Evolutionary conservation across 2,888 invertebrate species (phyloP).

Genomic region (Caenorhabditis uteleia): DNA sequence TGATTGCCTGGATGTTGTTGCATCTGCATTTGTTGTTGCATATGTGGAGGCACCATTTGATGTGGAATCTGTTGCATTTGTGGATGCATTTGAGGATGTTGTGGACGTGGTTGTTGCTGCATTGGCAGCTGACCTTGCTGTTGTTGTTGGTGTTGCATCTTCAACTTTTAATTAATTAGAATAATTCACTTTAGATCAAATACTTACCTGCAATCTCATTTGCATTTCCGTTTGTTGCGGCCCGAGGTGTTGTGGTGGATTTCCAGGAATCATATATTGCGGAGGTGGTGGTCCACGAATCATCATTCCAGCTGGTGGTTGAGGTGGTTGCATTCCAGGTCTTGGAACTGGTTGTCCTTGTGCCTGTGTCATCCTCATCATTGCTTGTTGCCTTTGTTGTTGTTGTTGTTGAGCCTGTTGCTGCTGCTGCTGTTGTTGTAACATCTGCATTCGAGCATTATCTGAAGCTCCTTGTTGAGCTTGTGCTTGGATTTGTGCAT

Average conservation of each 20-base stretch:
- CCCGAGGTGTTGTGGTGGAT: slow-evolving; percentile 4
- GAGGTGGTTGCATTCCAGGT: slow-evolving; percentile 3
- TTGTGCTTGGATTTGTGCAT: no score
- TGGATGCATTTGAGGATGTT: not conserved
- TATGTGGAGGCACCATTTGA: not conserved
- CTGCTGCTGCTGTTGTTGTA: slow-evolving; percentile 1
- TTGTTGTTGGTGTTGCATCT: not conserved
- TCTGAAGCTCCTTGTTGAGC: slow-evolving; percentile 5
- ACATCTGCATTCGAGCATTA: not conserved
- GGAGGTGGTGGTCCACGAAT: not conserved
- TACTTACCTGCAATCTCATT: slow-evolving; percentile 6
- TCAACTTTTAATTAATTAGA: not conserved
- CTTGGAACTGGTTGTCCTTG: slow-evolving; percentile 4
- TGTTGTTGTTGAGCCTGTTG: slow-evolving; percentile 1
- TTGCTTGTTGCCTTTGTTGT: not conserved
- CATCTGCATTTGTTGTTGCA: not conserved
- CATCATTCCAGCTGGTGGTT: not conserved
- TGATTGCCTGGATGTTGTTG: slow-evolving; percentile 15
- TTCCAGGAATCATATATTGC: not conserved
- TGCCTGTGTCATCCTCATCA: slow-evolving; percentile 4
- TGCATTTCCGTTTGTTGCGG: slow-evolving; percentile 15
- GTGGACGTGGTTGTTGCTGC: not conserved
- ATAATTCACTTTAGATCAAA: not conserved
- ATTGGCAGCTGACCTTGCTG: no score
- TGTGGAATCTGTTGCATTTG: not conserved